Percentiles rank a stretch among this genome's conserved stretches.
Evolutionary conservation across 2,113 vertebrate species (phyloP).

Genomic region (Amia ocellicauda): DNA sequence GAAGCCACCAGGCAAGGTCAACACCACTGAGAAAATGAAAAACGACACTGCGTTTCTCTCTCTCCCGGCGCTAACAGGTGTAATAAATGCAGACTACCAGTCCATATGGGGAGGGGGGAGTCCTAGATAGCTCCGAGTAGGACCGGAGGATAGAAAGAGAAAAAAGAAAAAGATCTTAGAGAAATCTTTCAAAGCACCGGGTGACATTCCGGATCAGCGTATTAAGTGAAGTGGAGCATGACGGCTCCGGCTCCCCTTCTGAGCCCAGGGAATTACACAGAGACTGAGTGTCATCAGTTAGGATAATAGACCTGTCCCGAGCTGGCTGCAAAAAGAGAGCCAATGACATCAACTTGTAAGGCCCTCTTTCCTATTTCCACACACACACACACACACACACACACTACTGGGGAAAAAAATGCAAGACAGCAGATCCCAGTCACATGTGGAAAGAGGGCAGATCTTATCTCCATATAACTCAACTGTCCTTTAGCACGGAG

Average conservation of each 20-base stretch:
- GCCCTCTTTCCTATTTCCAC: not conserved
- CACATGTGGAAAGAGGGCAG: no score
- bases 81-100: not conserved
- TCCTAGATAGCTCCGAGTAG: not conserved
- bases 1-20: not conserved
- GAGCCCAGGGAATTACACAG: not conserved
- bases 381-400: no score
- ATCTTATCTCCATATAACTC: no score
- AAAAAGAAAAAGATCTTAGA: constrained; percentile 17
- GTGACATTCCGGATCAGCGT: constrained; percentile 46
- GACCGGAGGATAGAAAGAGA: not conserved
- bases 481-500: no score
- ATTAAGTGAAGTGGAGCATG: constrained; percentile 47
- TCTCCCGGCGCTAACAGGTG: not conserved
- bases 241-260: constrained; percentile 33
- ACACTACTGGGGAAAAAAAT: no score
- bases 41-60: not conserved
- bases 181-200: constrained; percentile 37
- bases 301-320: not conserved
- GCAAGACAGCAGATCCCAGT: no score
- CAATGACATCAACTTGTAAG: not conserved
- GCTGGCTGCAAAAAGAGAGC: not conserved
- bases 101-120: not conserved
- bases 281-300: not conserved
- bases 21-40: not conserved